Percentiles rank a stretch among this genome's conserved stretches.
phyloP scores from a whole-genome alignment of 2,888 invertebrate genomes.

The Lordiphosa andalusiaca region DNA sequence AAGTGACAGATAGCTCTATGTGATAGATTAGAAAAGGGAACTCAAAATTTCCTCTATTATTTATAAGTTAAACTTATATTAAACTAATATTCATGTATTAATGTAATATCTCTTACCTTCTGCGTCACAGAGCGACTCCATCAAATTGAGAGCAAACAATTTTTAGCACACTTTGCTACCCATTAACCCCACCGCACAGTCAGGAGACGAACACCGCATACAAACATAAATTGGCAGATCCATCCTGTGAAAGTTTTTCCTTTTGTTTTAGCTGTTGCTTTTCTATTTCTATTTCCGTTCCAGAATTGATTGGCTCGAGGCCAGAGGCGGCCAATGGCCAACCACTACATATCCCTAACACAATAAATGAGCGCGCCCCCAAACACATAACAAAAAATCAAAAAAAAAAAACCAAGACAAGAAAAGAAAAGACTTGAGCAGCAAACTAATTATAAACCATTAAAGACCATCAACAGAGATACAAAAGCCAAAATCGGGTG shows the following conservation, averaged over 20 bases:
- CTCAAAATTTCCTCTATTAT: no score
- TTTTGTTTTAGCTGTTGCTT: constrained; percentile 13
- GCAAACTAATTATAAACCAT: constrained; percentile 63
- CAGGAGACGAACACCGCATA: background rate
- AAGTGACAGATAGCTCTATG: no score
- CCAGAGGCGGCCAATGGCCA: constrained; percentile 38
- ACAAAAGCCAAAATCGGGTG: constrained; percentile 24
- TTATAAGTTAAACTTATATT: no score
- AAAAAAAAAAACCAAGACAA: constrained; percentile 12
- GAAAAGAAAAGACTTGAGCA: constrained; percentile 14
- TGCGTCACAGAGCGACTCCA: background rate
- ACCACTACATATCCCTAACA: constrained; percentile 31
- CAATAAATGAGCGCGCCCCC: constrained; percentile 32
- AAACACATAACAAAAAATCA: constrained; percentile 21
- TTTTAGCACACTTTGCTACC: constrained; percentile 19
- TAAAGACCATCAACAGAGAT: constrained; percentile 43
- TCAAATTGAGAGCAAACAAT: constrained; percentile 2
- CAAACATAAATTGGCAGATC: constrained; percentile 16
- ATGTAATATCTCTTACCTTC: constrained; percentile 1
- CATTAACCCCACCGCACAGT: constrained; percentile 56
- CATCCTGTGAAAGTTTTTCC: constrained; percentile 2
- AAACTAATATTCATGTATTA: no score
- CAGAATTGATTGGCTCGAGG: constrained; percentile 62
- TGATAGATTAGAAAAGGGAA: no score
- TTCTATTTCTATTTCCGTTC: constrained; percentile 63